These are phyloP conservation scores for Chinchilla lanigera DNA, from an alignment of 2,113 vertebrate species.

Conservation along the genomic window DNA sequence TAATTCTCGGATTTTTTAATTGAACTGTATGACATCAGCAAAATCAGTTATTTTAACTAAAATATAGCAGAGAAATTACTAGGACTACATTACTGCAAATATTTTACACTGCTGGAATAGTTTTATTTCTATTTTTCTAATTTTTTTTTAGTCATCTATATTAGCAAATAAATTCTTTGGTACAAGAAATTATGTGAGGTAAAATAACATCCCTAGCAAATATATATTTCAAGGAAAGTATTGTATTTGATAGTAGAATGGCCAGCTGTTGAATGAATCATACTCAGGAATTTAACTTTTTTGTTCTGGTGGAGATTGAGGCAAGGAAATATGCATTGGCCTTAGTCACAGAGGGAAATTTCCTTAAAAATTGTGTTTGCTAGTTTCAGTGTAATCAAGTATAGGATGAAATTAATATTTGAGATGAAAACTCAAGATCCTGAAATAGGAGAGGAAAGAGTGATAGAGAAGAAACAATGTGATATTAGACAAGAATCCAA, in stretches of 20 bases:
- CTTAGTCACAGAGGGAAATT: background rate
- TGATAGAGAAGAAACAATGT: background rate
- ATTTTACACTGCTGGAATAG: background rate
- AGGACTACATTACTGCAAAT: background rate
- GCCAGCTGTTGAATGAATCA: background rate
- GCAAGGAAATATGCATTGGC: background rate
- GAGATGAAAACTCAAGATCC: constrained; percentile 21
- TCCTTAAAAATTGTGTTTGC: constrained; percentile 1
- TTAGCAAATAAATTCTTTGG: constrained; percentile 14
- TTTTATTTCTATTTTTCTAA: constrained; percentile 31
- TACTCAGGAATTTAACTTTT: constrained; percentile 8
- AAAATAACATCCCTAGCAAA: constrained; percentile 40
- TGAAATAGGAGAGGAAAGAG: constrained; percentile 1
- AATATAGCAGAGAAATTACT: background rate
- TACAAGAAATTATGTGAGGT: constrained; percentile 15
- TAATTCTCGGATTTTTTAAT: background rate
- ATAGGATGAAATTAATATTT: constrained; percentile 43
- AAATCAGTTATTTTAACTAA: constrained; percentile 51
- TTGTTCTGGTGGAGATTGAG: background rate
- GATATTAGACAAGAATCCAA: background rate
- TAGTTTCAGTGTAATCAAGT: constrained; percentile 3
- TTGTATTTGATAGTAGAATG: background rate
- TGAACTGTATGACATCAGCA: background rate
- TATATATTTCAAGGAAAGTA: constrained; percentile 18
- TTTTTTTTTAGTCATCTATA: background rate